These are phyloP conservation scores for Meiosimyza decipiens DNA, from an alignment of 2,888 invertebrate species.

Conservation along the genomic window DNA sequence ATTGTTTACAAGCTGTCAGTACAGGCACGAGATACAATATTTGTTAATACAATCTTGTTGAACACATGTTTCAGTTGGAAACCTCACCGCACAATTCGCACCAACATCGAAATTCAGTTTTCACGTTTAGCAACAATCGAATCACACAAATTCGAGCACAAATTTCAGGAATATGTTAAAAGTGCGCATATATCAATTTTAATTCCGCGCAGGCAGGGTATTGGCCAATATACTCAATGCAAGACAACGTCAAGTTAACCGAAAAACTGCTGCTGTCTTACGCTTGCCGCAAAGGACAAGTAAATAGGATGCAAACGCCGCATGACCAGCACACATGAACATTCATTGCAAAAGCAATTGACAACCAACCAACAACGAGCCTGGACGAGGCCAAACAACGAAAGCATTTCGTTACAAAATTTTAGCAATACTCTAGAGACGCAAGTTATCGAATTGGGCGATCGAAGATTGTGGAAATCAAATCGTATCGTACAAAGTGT, in stretches of 20 bases:
- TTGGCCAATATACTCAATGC: not conserved
- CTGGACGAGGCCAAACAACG: slow-evolving; percentile 9
- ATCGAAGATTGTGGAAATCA: slow-evolving; percentile 31
- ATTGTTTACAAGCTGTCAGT: not conserved
- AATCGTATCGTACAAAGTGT: slow-evolving; percentile 25
- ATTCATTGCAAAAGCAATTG: slow-evolving; percentile 13
- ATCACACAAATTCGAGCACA: slow-evolving; percentile 30
- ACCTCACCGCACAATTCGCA: slow-evolving; percentile 18
- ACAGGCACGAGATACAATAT: not conserved
- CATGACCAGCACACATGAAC: slow-evolving; percentile 18
- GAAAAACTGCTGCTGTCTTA: slow-evolving; percentile 9
- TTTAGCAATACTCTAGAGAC: slow-evolving; percentile 21
- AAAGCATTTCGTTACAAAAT: slow-evolving; percentile 9
- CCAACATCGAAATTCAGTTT: slow-evolving; percentile 29
- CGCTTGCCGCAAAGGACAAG: slow-evolving; percentile 15
- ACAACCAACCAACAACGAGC: slow-evolving; percentile 7
- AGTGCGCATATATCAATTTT: slow-evolving; percentile 32
- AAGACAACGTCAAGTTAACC: slow-evolving; percentile 21
- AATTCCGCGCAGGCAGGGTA: slow-evolving; percentile 11
- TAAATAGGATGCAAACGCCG: slow-evolving; percentile 20
- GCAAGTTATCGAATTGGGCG: slow-evolving; percentile 28
- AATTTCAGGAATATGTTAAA: slow-evolving; percentile 33
- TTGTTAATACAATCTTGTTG: slow-evolving; percentile 6
- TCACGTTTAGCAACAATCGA: slow-evolving; percentile 15
- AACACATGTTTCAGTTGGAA: slow-evolving; percentile 25